phyloP scores from a whole-genome alignment of 2,888 invertebrate species.

The Agrotis exclamationis region DNA sequence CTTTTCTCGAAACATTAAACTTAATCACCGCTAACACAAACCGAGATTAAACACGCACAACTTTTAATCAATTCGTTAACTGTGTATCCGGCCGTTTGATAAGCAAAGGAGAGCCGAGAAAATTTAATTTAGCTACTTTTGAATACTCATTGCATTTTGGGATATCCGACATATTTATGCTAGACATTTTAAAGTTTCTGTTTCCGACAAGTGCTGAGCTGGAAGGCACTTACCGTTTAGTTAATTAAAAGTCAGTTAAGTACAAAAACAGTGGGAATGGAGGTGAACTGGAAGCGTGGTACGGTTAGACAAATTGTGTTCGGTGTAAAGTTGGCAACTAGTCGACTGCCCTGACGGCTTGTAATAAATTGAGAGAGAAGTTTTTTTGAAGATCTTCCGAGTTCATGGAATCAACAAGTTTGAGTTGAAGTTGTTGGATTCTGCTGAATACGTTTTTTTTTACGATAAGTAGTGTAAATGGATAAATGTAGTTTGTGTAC shows the following conservation, averaged over 20 bases:
- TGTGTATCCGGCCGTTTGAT: slow-evolving; percentile 30
- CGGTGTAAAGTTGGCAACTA: slow-evolving; percentile 44
- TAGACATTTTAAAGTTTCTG: slow-evolving; percentile 48
- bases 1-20: slow-evolving; percentile 47
- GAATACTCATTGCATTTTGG: slow-evolving; percentile 42
- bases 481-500: too few relatives aligned
- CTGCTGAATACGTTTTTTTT: neutral
- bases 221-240: slow-evolving; percentile 50
- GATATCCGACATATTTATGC: slow-evolving; percentile 45
- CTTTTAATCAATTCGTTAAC: slow-evolving; percentile 44
- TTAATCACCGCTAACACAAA: slow-evolving; percentile 30
- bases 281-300: slow-evolving; percentile 46
- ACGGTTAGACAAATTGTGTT: slow-evolving; percentile 56
- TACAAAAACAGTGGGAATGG: slow-evolving; percentile 58
- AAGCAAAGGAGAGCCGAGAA: slow-evolving; percentile 11
- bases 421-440: neutral
- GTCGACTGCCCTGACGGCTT: slow-evolving; percentile 20
- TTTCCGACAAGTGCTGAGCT: slow-evolving; percentile 56
- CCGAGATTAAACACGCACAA: slow-evolving; percentile 42
- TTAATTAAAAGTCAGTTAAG: slow-evolving; percentile 64
- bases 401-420: slow-evolving; percentile 45
- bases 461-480: too few relatives aligned
- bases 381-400: slow-evolving; percentile 16
- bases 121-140: slow-evolving; percentile 35
- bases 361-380: slow-evolving; percentile 27